Percentiles rank a stretch among this genome's conserved stretches.
These are phyloP conservation scores for Drosophila littoralis DNA, from an alignment of 1,140 invertebrate genomes.

Conservation along the genomic window DNA sequence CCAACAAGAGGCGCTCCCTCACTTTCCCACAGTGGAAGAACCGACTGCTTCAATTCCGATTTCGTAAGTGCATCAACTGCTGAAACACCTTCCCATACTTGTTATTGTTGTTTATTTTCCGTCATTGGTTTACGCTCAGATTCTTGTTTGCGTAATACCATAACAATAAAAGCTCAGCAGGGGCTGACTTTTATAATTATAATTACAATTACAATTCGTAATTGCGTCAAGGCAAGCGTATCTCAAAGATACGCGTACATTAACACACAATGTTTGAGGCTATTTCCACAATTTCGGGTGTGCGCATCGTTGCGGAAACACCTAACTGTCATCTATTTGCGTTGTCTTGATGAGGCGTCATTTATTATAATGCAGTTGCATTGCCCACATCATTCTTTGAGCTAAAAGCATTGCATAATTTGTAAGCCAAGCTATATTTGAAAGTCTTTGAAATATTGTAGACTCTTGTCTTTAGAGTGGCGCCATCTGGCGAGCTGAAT, in stretches of 20 bases:
- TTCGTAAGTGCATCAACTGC: slow-evolving; percentile 33
- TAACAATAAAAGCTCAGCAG: slow-evolving; percentile 17
- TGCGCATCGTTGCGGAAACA: slow-evolving; percentile 50
- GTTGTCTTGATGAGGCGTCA: slow-evolving; percentile 44
- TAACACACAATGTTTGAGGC: slow-evolving; percentile 38
- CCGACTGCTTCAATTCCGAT: slow-evolving; percentile 21
- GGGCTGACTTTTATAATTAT: slow-evolving; percentile 5
- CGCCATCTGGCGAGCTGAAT: no score
- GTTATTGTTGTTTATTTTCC: slow-evolving; percentile 37
- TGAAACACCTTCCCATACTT: slow-evolving; percentile 36
- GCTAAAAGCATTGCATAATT: slow-evolving; percentile 49
- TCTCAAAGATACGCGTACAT: slow-evolving; percentile 62
- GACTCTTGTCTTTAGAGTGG: no score
- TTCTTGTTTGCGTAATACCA: slow-evolving; percentile 13
- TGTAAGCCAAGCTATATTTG: not conserved
- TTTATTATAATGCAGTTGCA: slow-evolving; percentile 60
- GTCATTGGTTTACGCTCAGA: slow-evolving; percentile 38
- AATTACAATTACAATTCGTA: slow-evolving; percentile 47
- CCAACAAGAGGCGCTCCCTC: not conserved
- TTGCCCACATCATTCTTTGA: slow-evolving; percentile 19
- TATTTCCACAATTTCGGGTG: not conserved
- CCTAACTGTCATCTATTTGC: slow-evolving; percentile 59
- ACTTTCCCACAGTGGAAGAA: slow-evolving; percentile 17
- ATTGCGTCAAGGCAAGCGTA: slow-evolving; percentile 71
- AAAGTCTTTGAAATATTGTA: no score